Evolutionary conservation across 2,113 vertebrate genomes (phyloP), one percentile per base, ranked within the genome.

Genomic region (Cephalophus harveyi): DNA sequence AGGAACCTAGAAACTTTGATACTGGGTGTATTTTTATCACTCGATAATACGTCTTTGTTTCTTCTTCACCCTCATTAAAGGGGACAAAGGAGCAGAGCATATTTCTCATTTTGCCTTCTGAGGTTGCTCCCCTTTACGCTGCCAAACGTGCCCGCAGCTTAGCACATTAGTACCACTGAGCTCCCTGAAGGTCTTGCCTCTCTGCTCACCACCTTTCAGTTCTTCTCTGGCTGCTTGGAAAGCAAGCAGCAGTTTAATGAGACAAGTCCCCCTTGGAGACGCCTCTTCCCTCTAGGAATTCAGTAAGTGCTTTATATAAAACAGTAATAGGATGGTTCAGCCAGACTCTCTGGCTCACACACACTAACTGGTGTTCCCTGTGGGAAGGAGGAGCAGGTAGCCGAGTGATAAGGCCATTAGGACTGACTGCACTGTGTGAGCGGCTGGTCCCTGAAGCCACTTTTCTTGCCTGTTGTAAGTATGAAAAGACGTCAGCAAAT

Each of bases 231-330:
- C 96, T 97, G 78, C 95, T 97, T 89, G 83, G 93, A 94, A 95
- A 98, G 93, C 94, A 97, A 89, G 89, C 95, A 87, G 89, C 50
- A 78, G 93, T 83, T 98, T 98, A 98, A 98, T 98, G 97, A 98
- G 97, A 94, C 79, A 89, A 43, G 59, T 85, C 91, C 83, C 94
- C 97, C 95, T 87, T 85, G 71, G 98, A 97, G 97, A 97, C 57
- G n/a, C 87, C 74, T 95, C 71, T 97, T 89, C 94, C 98, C 98
- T 98, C 94, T 60, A 97, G 98, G 97, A 98, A 98, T 98, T 97
- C 97, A 89, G 95, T 98, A 98, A 98, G 98, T 97, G 98, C 97
- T 97, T 98, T 98, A 90, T 97, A 98, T 97, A 96, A 96, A 97
- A 89, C 95, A 96, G 97, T 98, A 98, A 98, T 96, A 98, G 96